Conservation (phyloP, 1,140 invertebrate genomes). For the Laupala kohalensis region DNA sequence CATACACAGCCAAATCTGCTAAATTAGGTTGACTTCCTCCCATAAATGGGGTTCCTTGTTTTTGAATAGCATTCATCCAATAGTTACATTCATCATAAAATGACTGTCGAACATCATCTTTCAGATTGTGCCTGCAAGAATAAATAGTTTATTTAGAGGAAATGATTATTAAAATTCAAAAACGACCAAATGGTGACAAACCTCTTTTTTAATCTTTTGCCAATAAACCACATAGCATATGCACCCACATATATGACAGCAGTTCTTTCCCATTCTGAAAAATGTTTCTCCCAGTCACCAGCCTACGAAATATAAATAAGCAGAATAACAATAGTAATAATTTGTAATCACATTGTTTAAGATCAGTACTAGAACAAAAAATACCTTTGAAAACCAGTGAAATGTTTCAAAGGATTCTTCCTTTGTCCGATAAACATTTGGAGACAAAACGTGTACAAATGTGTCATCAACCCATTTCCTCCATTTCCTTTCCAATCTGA, state of each 20-base stretch:
- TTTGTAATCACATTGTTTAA: not conserved
- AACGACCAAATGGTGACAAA: too few species aligned
- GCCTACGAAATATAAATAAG: conserved; percentile 30
- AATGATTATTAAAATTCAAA: not conserved
- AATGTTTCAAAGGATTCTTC: conserved; percentile 80
- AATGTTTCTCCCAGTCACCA: conserved; percentile 84
- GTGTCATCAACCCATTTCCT: conserved; percentile 85
- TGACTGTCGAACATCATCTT: conserved; percentile 77
- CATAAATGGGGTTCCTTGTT: conserved; percentile 52
- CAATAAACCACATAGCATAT: conserved; percentile 83
- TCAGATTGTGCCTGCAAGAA: conserved; percentile 54
- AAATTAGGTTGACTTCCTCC: conserved; percentile 83
- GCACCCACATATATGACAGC: conserved; percentile 91
- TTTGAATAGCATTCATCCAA: conserved; percentile 62
- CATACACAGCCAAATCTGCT: conserved; percentile 87
- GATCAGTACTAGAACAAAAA: conserved; percentile 11
- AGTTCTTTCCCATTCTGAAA: conserved; percentile 68
- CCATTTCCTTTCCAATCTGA: conserved; percentile 85
- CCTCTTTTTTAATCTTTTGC: conserved; percentile 77
- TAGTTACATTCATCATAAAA: conserved; percentile 77
- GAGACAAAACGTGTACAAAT: conserved; percentile 85
- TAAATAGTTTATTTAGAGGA: not conserved
- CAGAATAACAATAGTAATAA: not conserved
- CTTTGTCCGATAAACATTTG: conserved; percentile 86
- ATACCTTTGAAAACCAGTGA: conserved; percentile 72